These are phyloP conservation scores for Vandiemenella viatica DNA, from an alignment of 2,888 invertebrate genomes.

Conservation along the genomic window DNA sequence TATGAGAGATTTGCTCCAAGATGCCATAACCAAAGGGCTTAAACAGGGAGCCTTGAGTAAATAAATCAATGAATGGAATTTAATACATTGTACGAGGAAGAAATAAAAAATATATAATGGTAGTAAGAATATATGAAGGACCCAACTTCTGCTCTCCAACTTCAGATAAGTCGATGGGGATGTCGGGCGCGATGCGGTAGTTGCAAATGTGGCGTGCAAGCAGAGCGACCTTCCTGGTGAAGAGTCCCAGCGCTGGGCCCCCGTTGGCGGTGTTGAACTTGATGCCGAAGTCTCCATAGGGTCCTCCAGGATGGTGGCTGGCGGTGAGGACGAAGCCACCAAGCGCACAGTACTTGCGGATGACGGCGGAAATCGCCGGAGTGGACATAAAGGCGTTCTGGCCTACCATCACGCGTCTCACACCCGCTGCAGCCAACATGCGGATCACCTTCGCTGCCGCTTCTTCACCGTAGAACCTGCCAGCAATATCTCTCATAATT, in stretches of 20 bases:
- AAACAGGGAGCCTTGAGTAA: too few species aligned
- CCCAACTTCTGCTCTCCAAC: slow-evolving; percentile 43
- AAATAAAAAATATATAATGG: too few species aligned
- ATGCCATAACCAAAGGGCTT: too few species aligned
- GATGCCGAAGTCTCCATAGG: slow-evolving; percentile 94
- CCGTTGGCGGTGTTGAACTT: slow-evolving; percentile 97
- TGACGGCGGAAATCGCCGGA: slow-evolving; percentile 89
- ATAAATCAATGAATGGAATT: slow-evolving; percentile 52
- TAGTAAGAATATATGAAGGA: too few species aligned
- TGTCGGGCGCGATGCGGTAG: slow-evolving; percentile 65
- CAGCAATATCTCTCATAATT: too few species aligned
- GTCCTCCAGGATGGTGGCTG: slow-evolving; percentile 99
- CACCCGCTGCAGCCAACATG: slow-evolving; percentile 89
- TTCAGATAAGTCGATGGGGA: slow-evolving; percentile 59
- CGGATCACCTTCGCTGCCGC: slow-evolving; percentile 79
- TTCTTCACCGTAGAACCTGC: slow-evolving; percentile 76
- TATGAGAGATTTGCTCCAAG: too few species aligned
- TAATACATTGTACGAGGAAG: slow-evolving; percentile 47
- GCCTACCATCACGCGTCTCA: slow-evolving; percentile 75
- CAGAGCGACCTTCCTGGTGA: slow-evolving; percentile 77
- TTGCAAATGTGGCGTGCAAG: slow-evolving; percentile 59
- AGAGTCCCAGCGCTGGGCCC: slow-evolving; percentile 84
- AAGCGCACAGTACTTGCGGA: slow-evolving; percentile 67
- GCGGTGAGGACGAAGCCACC: slow-evolving; percentile 97
- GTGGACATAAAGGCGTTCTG: slow-evolving; percentile 93